Base-by-base conservation (phyloP, 2,888 invertebrate species). In the Meloe dianella region DNA sequence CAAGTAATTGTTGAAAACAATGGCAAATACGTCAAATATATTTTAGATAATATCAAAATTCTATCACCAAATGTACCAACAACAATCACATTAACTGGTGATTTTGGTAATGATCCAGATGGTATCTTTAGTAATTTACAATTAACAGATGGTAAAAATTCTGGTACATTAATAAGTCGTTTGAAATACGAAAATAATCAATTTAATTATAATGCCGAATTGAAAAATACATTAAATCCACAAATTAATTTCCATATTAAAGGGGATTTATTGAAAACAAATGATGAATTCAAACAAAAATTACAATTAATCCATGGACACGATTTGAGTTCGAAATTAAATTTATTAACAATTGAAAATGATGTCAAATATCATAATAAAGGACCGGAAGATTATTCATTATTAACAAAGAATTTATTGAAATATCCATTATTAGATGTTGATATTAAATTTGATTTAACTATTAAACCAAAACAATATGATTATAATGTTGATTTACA, bases 161-260 rank as follows among this genome's bases (percentile, higher is more conserved):
- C 75, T 9, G 76, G 84, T 14, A 82, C 84, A 2, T 60, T 89
- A 8, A 84, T 87, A 47, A 77, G 78, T 14, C 74, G 75, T 22
- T 1, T 80, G 1, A 74, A 78, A 57, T 64, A 84, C 0, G n/a
- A 2, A 0, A 85, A 83, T n/a, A 81, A 83, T 1, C 75, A 81
- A 35, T 78, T 86, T 17, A 85, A 84, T 38, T 67, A 88, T 0
- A 85, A 87, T 68, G 77, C 84, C 0, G 83, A 85, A 64, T 85
- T 90, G 67, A 82, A 85, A 67, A 90, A 91, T 71, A 86, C 86
- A 1, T 81, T 89, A 60, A 89, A 89, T 74, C 89, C 89, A 0
- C 84, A 85, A 57, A 77, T 87, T 54, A 90, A 90, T 73, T 89
- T 91, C 79, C 87, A 86, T 63, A 30, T 90, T 4, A 85, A 88